Percentiles rank a stretch among this genome's conserved stretches.
Conservation (phyloP, 2,113 vertebrate genomes). For the Salvelinus fontinalis region DNA sequence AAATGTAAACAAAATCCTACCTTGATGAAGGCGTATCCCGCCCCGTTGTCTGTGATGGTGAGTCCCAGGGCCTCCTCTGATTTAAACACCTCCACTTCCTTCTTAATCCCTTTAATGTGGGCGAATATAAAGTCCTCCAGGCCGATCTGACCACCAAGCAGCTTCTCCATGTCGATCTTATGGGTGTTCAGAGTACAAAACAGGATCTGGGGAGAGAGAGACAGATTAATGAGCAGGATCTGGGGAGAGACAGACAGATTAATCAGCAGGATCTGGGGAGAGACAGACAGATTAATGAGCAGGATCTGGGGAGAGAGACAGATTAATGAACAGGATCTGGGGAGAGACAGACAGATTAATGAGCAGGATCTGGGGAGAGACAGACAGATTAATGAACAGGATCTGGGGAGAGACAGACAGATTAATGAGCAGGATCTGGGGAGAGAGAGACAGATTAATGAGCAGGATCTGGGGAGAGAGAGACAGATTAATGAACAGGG, state of each 20-base stretch:
- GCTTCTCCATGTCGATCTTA: slow-evolving; percentile 93
- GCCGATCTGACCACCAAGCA: slow-evolving; percentile 71
- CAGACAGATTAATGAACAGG: no score
- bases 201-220: slow-evolving; percentile 77
- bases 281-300: neutral
- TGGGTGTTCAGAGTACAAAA: slow-evolving; percentile 97
- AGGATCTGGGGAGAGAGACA: no score
- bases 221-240: neutral
- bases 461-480: no score
- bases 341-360: no score
- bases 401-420: no score
- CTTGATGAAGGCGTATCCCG: slow-evolving; percentile 92
- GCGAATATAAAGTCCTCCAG: slow-evolving; percentile 91
- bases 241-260: neutral
- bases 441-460: no score
- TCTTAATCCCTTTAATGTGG: slow-evolving; percentile 87
- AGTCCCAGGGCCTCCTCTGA: slow-evolving; percentile 89
- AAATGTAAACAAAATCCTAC: slow-evolving; percentile 61
- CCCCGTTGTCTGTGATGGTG: slow-evolving; percentile 95
- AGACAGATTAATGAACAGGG: no score
- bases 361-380: no score
- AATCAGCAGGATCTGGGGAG: neutral
- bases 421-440: no score
- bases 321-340: no score
- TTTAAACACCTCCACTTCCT: slow-evolving; percentile 89